Conservation (phyloP, 2,113 vertebrate genomes). For the Indri indri region DNA sequence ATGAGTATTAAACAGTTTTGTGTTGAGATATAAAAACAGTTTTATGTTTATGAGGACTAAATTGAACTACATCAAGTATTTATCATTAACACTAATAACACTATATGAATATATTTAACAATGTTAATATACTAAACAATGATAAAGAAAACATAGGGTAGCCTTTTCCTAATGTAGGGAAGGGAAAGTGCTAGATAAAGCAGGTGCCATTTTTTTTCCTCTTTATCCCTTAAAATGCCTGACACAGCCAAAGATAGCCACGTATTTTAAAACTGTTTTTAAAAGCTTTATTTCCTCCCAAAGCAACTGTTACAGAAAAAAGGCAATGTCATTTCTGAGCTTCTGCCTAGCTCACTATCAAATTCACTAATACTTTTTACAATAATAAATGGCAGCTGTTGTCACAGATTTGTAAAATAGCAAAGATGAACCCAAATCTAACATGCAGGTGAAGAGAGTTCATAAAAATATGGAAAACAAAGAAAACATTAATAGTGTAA, state of each 20-base stretch:
- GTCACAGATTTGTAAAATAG: neutral
- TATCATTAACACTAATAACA: neutral
- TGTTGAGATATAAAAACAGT: neutral
- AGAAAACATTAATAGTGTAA: neutral
- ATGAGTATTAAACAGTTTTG: neutral
- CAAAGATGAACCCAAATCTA: neutral
- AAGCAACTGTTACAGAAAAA: neutral
- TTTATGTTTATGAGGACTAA: neutral
- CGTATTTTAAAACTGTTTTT: neutral
- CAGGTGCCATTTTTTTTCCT: neutral
- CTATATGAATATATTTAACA: neutral
- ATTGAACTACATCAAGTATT: neutral
- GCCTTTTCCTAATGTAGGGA: neutral
- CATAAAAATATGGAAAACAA: conserved; percentile 3
- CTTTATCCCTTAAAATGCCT: neutral
- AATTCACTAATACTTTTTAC: neutral
- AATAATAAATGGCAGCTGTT: neutral
- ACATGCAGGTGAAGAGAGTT: neutral
- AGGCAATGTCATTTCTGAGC: neutral
- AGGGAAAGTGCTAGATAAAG: neutral
- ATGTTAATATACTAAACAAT: neutral
- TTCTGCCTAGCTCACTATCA: neutral
- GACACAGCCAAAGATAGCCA: neutral
- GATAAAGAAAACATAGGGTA: neutral
- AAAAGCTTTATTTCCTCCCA: neutral